Evolutionary conservation across 2,113 vertebrate species (phyloP).

Genomic region (Aspiorhynchus laticeps): DNA sequence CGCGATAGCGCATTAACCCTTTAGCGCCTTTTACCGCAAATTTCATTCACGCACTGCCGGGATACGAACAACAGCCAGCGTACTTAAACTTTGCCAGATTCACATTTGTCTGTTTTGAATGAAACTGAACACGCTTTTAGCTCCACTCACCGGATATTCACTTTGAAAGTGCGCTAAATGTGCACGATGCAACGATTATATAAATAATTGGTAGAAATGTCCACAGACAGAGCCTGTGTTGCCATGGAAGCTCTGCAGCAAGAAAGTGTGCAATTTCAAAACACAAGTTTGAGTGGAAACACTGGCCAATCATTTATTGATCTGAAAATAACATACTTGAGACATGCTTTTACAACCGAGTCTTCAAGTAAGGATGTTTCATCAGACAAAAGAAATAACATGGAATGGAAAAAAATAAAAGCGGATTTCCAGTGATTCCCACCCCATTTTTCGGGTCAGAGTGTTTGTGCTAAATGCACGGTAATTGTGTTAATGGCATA

Average conservation of each 20-base stretch:
- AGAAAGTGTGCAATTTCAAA: background rate
- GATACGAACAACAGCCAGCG: background rate
- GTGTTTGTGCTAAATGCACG: background rate
- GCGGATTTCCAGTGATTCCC: background rate
- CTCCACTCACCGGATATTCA: background rate
- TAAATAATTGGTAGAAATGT: background rate
- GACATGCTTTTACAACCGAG: background rate
- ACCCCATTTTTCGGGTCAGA: background rate
- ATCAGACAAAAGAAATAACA: background rate
- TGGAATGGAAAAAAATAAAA: background rate
- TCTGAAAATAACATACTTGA: background rate
- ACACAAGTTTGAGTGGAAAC: background rate
- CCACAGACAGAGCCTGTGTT: no score
- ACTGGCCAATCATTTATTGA: background rate
- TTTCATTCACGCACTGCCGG: background rate
- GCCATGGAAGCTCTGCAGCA: no score
- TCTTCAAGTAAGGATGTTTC: background rate
- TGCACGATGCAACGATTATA: background rate
- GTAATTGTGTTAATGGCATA: background rate
- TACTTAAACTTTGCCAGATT: background rate
- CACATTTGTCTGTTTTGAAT: background rate
- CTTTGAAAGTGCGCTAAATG: background rate
- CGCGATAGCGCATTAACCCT: background rate
- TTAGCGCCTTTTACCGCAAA: background rate
- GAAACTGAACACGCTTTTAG: background rate